A percentile compares a stretch with the other conserved stretches of the same genome.
Conservation (phyloP, 2,888 invertebrate genomes). For the Standfussiana lucernea region DNA sequence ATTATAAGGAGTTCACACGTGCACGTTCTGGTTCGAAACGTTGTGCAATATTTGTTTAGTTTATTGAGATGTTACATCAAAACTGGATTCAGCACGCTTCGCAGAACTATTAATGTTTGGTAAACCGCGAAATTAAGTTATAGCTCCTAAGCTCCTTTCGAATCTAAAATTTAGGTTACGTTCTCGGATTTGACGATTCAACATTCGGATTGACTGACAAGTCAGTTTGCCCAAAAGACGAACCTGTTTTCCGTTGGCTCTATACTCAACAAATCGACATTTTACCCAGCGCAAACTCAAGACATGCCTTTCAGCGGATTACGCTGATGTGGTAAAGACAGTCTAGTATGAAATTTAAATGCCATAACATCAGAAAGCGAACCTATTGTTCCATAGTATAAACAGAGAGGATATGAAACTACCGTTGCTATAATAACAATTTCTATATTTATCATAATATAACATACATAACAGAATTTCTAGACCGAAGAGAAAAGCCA, state of each 20-base stretch:
- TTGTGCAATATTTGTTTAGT: conserved; percentile 39
- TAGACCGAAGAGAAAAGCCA: conserved; percentile 50
- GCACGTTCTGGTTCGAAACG: conserved; percentile 22
- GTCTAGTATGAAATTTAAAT: not conserved
- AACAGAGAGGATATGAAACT: conserved; percentile 41
- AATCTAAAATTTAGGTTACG: conserved; percentile 1
- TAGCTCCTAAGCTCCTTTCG: not conserved
- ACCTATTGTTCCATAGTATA: conserved; percentile 28
- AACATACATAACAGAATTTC: conserved; percentile 36
- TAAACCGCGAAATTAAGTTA: conserved; percentile 14
- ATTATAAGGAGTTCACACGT: conserved; percentile 36
- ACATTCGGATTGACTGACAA: conserved; percentile 8
- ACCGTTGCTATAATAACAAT: conserved; percentile 40
- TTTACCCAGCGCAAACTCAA: not conserved
- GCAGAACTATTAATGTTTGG: conserved; percentile 15
- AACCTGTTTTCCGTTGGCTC: not conserved
- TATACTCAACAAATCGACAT: conserved; percentile 7
- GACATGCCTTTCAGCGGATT: not conserved
- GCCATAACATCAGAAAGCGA: not conserved
- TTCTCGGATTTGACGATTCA: not conserved
- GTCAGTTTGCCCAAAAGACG: not conserved
- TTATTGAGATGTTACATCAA: conserved; percentile 40
- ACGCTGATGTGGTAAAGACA: not conserved
- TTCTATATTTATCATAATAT: conserved; percentile 52
- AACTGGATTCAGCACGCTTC: conserved; percentile 39